Evolutionary conservation across 2,797 vertebrate genomes (phyloP).

Genomic region (Tragelaphus eurycerus): DNA sequence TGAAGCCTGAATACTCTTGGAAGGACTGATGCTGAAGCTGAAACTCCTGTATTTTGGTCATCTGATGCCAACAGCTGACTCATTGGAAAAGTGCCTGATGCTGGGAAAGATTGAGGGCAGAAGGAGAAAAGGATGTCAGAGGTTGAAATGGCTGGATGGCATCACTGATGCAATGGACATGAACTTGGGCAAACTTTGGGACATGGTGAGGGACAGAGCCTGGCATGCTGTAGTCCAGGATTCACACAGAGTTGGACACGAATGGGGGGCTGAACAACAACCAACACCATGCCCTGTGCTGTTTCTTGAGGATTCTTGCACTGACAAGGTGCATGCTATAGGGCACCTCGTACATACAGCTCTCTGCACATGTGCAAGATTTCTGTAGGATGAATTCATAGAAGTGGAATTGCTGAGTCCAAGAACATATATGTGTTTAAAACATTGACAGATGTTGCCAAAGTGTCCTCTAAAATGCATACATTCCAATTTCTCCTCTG

Average conservation of each 20-base stretch:
- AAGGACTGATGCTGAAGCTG: neutral
- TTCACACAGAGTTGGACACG: neutral
- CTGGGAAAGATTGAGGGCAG: neutral
- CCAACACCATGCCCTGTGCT: neutral
- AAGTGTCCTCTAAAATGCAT: neutral
- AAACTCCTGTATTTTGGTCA: neutral
- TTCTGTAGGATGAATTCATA: neutral
- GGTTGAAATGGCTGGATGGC: neutral
- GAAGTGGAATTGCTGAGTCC: neutral
- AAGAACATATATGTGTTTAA: neutral
- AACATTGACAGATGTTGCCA: neutral
- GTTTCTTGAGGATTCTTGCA: neutral
- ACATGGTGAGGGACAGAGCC: neutral
- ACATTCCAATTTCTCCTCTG: neutral
- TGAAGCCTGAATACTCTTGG: neutral
- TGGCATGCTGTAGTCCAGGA: neutral
- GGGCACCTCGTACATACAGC: neutral
- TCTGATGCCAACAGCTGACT: neutral
- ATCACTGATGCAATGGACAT: neutral
- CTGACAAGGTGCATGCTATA: neutral
- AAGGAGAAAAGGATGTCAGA: neutral
- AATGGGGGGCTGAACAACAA: neutral
- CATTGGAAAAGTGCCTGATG: neutral
- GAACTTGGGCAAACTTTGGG: neutral
- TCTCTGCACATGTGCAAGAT: neutral